Evolutionary conservation across 1,140 invertebrate genomes (phyloP).

Genomic region (Eumeta japonica): DNA sequence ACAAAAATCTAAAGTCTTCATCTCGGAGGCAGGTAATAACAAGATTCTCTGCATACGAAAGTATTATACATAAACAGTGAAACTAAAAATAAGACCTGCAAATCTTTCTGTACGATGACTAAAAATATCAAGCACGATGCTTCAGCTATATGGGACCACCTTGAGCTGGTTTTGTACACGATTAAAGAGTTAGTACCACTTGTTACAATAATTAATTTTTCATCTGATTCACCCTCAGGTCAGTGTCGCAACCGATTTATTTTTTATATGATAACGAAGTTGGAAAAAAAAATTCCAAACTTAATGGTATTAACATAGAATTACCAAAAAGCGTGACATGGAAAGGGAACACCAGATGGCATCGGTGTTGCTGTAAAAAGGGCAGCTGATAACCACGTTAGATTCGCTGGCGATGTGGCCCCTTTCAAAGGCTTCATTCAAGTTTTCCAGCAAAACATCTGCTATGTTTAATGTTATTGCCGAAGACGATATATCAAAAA

Average conservation of each 20-base stretch:
- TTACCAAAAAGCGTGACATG: conserved; percentile 12
- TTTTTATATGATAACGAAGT: conserved; percentile 10
- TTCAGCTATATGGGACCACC: conserved; percentile 12
- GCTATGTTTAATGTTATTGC: neutral
- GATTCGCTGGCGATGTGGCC: conserved; percentile 7
- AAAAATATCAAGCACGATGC: too few relatives aligned
- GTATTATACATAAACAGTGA: conserved; percentile 2
- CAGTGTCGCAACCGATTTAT: conserved; percentile 15
- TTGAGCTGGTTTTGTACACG: conserved; percentile 5
- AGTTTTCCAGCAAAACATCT: conserved; percentile 1
- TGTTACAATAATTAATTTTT: conserved; percentile 9
- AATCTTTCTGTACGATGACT: conserved; percentile 9
- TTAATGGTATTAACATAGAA: too few relatives aligned
- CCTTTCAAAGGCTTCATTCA: conserved; percentile 7
- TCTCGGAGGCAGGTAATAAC: conserved; percentile 7
- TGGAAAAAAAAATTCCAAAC: conserved; percentile 13
- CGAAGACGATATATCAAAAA: conserved; percentile 5
- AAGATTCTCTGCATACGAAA: conserved; percentile 5
- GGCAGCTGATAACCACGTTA: conserved; percentile 8
- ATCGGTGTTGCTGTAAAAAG: conserved; percentile 12
- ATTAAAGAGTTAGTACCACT: too few relatives aligned
- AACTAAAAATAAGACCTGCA: neutral
- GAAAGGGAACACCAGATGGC: conserved; percentile 15
- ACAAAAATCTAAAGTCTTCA: too few relatives aligned
- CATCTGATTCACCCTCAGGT: conserved; percentile 10